Percentiles rank a stretch among this genome's conserved stretches.
Conservation (phyloP, 2,888 invertebrate species). For the Tenthredo mesomela region DNA sequence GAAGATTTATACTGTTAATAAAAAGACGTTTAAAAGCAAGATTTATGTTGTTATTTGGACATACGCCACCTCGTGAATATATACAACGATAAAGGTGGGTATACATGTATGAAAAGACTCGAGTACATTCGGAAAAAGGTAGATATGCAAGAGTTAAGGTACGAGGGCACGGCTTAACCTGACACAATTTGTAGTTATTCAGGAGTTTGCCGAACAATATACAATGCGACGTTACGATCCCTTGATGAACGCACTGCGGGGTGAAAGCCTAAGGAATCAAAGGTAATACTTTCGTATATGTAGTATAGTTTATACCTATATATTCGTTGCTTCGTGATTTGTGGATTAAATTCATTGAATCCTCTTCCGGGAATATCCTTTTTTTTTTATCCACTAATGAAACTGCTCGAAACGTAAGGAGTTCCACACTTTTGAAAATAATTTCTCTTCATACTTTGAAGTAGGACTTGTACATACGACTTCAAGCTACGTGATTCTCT, state of each 20-base stretch:
- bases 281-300: slow-evolving; percentile 20
- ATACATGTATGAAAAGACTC: slow-evolving; percentile 6
- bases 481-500: too few species aligned
- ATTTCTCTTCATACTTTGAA: too few species aligned
- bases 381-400: neutral
- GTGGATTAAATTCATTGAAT: neutral
- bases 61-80: slow-evolving; percentile 32
- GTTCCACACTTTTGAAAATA: neutral
- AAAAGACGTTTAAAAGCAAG: slow-evolving; percentile 42
- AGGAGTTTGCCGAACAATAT: slow-evolving; percentile 35
- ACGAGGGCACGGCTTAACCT: slow-evolving; percentile 47
- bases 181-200: slow-evolving; percentile 48
- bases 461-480: too few species aligned
- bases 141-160: slow-evolving; percentile 10
- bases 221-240: slow-evolving; percentile 40
- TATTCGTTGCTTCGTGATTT: slow-evolving; percentile 10
- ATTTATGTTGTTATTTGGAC: slow-evolving; percentile 44
- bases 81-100: neutral
- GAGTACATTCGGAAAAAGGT: slow-evolving; percentile 34
- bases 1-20: slow-evolving; percentile 34
- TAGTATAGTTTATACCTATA: neutral
- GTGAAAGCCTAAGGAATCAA: neutral
- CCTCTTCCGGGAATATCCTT: neutral
- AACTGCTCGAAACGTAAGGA: neutral
- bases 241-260: slow-evolving; percentile 33